These are phyloP conservation scores for Spheniscus mendiculus DNA, from an alignment of 2,113 vertebrate genomes.

Conservation along the genomic window DNA sequence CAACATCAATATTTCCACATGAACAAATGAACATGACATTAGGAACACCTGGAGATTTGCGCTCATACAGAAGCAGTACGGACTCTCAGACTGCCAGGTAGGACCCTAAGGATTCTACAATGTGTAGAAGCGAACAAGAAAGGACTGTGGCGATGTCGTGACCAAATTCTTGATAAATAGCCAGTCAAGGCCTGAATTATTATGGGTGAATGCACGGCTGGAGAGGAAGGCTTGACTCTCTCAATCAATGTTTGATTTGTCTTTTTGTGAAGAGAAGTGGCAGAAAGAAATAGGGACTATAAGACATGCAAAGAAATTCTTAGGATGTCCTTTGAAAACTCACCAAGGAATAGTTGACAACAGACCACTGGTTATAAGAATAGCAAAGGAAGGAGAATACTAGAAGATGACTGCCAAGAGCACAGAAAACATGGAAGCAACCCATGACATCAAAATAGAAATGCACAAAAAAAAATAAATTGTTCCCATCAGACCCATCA, in stretches of 20 bases:
- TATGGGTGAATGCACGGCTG: background rate
- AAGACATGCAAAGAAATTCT: background rate
- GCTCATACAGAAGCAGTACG: background rate
- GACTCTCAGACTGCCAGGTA: background rate
- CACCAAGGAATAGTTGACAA: background rate
- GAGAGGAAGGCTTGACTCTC: background rate
- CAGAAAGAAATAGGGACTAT: background rate
- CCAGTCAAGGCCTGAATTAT: background rate
- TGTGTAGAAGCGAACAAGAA: rapidly evolving
- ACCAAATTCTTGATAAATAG: background rate
- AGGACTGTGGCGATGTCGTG: background rate
- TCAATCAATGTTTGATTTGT: background rate
- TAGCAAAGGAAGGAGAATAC: background rate
- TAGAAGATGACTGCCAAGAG: background rate
- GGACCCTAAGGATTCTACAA: background rate
- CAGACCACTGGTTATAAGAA: background rate
- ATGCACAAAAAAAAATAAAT: background rate
- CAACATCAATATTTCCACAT: background rate
- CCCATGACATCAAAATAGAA: background rate
- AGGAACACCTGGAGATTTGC: background rate
- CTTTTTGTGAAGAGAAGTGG: background rate
- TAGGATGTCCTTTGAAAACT: background rate
- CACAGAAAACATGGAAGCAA: background rate
- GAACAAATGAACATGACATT: background rate
- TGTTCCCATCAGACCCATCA: background rate